Evolutionary conservation across 2,888 invertebrate species (phyloP).

Genomic region (Ophioninae sp.): DNA sequence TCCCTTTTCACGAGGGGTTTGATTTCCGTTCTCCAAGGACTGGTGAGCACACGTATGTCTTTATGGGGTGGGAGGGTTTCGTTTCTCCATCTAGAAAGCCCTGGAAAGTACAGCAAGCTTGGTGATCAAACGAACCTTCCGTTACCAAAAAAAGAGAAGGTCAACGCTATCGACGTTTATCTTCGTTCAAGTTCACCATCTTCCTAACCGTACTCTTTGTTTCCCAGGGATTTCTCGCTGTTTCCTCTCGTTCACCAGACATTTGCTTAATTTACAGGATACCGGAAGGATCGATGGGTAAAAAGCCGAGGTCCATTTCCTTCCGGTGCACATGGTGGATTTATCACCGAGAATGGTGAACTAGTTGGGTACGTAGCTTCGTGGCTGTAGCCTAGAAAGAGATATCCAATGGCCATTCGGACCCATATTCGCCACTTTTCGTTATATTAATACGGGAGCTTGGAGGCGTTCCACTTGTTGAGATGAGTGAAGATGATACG

Average conservation of each 20-base stretch:
- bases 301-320: not conserved
- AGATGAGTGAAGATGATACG: not conserved
- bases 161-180: conserved; percentile 53
- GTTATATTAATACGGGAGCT: not conserved
- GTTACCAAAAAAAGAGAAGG: conserved; percentile 20
- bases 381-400: no score
- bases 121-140: conserved; percentile 55
- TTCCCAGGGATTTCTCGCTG: conserved; percentile 21
- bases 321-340: not conserved
- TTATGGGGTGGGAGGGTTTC: not conserved
- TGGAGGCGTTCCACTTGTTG: not conserved
- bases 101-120: conserved; percentile 43
- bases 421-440: not conserved
- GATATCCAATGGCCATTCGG: not conserved
- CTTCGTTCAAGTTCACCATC: conserved; percentile 54
- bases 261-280: conserved; percentile 15
- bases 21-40: conserved; percentile 55
- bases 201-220: conserved; percentile 33
- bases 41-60: conserved; percentile 30
- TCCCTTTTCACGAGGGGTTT: not conserved
- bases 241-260: conserved; percentile 21
- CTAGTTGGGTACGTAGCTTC: not conserved
- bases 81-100: not conserved
- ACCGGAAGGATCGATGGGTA: conserved; percentile 18
- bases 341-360: not conserved